These are phyloP conservation scores for Crambe crambe DNA, from an alignment of 37 sponge, comb jelly and placozoan species.

Conservation along the genomic window DNA sequence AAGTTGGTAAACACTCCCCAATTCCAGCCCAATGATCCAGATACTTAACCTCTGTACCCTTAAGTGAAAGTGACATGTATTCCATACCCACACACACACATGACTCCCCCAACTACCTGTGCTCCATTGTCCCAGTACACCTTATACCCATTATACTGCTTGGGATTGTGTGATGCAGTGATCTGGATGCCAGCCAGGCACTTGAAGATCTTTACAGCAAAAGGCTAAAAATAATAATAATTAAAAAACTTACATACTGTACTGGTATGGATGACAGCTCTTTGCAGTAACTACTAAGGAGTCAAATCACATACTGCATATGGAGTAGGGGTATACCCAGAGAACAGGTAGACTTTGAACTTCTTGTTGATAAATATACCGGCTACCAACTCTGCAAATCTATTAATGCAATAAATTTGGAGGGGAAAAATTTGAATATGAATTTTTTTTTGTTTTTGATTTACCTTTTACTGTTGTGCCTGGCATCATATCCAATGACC, in stretches of 20 bases:
- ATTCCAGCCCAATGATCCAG: no score
- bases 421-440: no score
- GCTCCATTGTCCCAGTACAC: conserved; percentile 99
- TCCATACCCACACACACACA: not conserved
- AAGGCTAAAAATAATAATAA: conserved; percentile 60
- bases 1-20: not conserved
- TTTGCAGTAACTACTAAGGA: not conserved
- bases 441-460: no score
- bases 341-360: conserved; percentile 92
- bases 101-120: conserved; percentile 54
- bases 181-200: conserved; percentile 92
- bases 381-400: conserved; percentile 88
- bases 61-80: not conserved
- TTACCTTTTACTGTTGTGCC: conserved; percentile 94
- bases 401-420: conserved; percentile 9
- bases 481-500: conserved; percentile 93
- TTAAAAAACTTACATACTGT: not conserved
- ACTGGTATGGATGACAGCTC: not conserved
- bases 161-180: conserved; percentile 99
- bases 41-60: not conserved
- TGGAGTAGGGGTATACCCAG: conserved; percentile 86
- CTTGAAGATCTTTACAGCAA: conserved; percentile 72
- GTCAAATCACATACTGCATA: conserved; percentile 67
- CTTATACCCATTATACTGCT: conserved; percentile 98
- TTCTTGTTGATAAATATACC: conserved; percentile 78